Conservation (phyloP, 1,140 invertebrate species). For the Dendrolimus kikuchii region DNA sequence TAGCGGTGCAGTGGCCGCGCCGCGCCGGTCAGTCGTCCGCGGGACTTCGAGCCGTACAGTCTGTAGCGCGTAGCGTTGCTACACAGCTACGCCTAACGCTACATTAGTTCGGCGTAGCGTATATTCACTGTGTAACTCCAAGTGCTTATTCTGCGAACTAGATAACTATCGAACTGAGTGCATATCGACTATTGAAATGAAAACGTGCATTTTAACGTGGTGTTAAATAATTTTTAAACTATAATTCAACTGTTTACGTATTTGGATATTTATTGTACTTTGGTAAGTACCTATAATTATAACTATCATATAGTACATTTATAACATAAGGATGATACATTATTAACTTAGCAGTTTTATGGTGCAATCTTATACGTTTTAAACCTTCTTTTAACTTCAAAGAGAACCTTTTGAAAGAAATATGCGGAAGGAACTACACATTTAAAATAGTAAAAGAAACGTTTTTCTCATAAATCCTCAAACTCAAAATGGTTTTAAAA, state of each 20-base stretch:
- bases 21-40: constrained; percentile 3
- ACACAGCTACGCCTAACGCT: constrained; percentile 1
- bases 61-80: constrained; percentile 1
- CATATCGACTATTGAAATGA: neutral
- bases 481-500: no score
- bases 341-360: no score
- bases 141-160: neutral
- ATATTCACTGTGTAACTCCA: neutral
- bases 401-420: no score
- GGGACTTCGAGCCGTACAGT: constrained; percentile 1
- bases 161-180: neutral
- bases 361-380: no score
- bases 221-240: no score
- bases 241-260: neutral
- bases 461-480: no score
- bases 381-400: no score
- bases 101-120: neutral
- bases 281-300: neutral
- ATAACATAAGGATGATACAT: no score
- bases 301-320: neutral
- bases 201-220: no score
- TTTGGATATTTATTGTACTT: neutral
- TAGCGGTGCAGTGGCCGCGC: constrained; percentile 4
- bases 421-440: no score
- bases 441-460: no score